A percentile compares a stretch with the other conserved stretches of the same genome.
Evolutionary conservation across 2,113 vertebrate species (phyloP).

Genomic region (Mobula birostris): DNA sequence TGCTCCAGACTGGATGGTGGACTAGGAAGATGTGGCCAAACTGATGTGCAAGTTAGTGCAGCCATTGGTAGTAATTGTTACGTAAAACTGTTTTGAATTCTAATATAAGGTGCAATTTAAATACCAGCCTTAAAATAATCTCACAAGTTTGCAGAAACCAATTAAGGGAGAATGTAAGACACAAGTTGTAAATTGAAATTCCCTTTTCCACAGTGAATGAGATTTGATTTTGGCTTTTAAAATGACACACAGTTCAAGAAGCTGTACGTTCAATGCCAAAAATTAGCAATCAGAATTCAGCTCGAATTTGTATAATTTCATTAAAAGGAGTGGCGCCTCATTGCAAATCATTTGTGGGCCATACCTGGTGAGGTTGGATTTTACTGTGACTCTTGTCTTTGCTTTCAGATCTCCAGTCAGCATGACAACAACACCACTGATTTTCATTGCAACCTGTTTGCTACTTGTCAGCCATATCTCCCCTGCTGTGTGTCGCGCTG

Average conservation of each 20-base stretch:
- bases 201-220: no score
- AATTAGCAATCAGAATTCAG: no score
- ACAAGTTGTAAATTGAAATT: neutral
- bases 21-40: no score
- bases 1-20: no score
- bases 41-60: no score
- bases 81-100: no score
- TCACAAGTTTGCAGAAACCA: no score
- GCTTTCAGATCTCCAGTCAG: conserved; percentile 42
- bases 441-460: conserved; percentile 57
- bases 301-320: no score
- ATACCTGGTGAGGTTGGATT: neutral
- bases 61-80: no score
- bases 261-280: no score
- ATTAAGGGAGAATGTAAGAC: neutral
- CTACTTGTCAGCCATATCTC: conserved; percentile 53
- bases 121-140: no score
- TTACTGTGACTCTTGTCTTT: neutral
- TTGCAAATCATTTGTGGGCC: neutral
- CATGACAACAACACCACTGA: conserved; percentile 58
- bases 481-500: conserved; percentile 53
- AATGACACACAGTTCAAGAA: neutral
- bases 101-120: no score
- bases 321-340: neutral
- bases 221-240: neutral